Evolutionary conservation across 1,140 invertebrate genomes (phyloP).

Genomic region (Onthophagus taurus): DNA sequence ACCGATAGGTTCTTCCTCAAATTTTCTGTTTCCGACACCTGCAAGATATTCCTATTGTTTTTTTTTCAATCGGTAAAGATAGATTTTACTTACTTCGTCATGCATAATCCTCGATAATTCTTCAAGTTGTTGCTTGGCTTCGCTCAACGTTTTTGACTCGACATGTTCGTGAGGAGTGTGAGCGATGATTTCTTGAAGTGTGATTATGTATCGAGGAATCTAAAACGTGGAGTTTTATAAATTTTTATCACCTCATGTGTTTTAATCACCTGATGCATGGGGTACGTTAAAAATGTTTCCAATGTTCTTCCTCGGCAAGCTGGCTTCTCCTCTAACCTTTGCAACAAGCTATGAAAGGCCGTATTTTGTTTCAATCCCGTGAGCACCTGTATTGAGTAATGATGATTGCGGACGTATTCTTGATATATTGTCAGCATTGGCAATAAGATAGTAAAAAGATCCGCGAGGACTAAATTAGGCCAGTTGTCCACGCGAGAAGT

Average conservation of each 20-base stretch:
- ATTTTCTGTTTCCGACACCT: slow-evolving; percentile 92
- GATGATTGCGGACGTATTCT: slow-evolving; percentile 89
- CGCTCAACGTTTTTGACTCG: slow-evolving; percentile 82
- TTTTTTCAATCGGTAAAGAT: background rate
- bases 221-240: slow-evolving; percentile 36
- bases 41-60: slow-evolving; percentile 22
- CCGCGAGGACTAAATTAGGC: slow-evolving; percentile 83
- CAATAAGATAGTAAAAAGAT: slow-evolving; percentile 87
- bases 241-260: slow-evolving; percentile 4
- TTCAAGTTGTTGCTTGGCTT: slow-evolving; percentile 80
- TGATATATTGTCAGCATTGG: slow-evolving; percentile 93
- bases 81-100: slow-evolving; percentile 56
- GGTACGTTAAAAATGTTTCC: slow-evolving; percentile 87
- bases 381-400: slow-evolving; percentile 88
- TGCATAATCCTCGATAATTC: slow-evolving; percentile 74
- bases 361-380: slow-evolving; percentile 87
- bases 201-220: slow-evolving; percentile 89
- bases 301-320: slow-evolving; percentile 75
- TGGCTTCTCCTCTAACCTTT: slow-evolving; percentile 71
- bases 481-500: slow-evolving; percentile 86
- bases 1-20: slow-evolving; percentile 86
- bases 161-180: slow-evolving; percentile 92
- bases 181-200: slow-evolving; percentile 80
- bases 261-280: slow-evolving; percentile 81
- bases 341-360: slow-evolving; percentile 71